Evolutionary conservation across 2,797 vertebrate species (phyloP).

Genomic region (Sorex maritimensis): DNA sequence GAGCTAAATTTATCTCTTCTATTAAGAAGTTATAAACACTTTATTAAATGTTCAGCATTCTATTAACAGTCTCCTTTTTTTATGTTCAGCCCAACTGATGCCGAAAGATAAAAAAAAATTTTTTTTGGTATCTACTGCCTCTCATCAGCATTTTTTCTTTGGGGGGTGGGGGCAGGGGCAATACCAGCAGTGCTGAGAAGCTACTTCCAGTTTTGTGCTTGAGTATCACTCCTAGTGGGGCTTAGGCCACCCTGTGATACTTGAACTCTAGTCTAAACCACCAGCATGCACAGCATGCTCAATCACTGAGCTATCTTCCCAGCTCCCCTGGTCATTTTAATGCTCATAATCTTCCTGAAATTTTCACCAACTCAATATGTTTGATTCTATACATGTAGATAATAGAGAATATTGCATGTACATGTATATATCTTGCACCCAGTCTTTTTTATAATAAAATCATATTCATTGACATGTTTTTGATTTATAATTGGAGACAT

Average conservation of each 20-base stretch:
- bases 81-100: constrained; percentile 30
- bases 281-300: no score
- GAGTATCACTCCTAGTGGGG: no score
- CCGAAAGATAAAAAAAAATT: constrained; percentile 1
- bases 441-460: constrained; percentile 68
- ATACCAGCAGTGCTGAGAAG: no score
- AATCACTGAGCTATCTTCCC: neutral
- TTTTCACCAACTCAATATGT: constrained; percentile 55
- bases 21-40: neutral
- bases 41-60: constrained; percentile 39
- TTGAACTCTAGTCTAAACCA: no score
- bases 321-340: constrained; percentile 39
- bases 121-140: no score
- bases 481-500: constrained; percentile 54
- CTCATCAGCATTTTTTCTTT: no score
- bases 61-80: constrained; percentile 25
- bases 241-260: no score
- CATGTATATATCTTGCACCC: constrained; percentile 46
- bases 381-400: neutral
- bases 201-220: no score
- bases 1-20: constrained; percentile 12
- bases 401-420: no score
- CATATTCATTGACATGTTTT: constrained; percentile 67
- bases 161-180: no score
- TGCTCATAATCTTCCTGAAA: constrained; percentile 50